Conservation (phyloP, 2,113 vertebrate species). For the Chlamydotis undulata region DNA sequence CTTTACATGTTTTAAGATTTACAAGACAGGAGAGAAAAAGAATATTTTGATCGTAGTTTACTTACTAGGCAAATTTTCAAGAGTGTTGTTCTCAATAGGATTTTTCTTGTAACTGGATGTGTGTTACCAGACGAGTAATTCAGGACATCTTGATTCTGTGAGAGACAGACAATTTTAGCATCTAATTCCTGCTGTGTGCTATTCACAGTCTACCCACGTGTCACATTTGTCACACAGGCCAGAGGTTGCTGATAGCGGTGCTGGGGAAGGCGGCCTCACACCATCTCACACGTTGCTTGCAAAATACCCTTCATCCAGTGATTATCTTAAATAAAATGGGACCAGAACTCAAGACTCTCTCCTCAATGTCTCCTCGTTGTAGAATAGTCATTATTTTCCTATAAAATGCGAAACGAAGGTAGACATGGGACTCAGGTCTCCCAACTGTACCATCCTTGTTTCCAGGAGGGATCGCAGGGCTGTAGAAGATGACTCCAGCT, state of each 20-base stretch:
- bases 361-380: not conserved
- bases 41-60: not conserved
- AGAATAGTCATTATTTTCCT: not conserved
- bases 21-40: not conserved
- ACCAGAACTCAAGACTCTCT: not conserved
- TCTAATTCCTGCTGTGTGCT: not conserved
- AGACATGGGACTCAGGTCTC: rapidly evolving
- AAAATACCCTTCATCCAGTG: not conserved
- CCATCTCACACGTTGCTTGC: not conserved
- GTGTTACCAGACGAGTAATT: not conserved
- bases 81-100: not conserved
- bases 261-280: not conserved
- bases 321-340: not conserved
- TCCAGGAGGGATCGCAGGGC: not conserved
- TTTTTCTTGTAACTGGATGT: not conserved
- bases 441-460: not conserved
- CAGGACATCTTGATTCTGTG: not conserved
- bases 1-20: not conserved
- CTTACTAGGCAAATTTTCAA: not conserved
- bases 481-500: not conserved
- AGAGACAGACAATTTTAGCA: not conserved
- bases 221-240: not conserved
- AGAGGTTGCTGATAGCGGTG: not conserved
- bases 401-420: not conserved
- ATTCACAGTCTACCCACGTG: not conserved